These are phyloP conservation scores for Craterocephalus amniculus DNA, from an alignment of 2,797 vertebrate genomes.

Conservation along the genomic window DNA sequence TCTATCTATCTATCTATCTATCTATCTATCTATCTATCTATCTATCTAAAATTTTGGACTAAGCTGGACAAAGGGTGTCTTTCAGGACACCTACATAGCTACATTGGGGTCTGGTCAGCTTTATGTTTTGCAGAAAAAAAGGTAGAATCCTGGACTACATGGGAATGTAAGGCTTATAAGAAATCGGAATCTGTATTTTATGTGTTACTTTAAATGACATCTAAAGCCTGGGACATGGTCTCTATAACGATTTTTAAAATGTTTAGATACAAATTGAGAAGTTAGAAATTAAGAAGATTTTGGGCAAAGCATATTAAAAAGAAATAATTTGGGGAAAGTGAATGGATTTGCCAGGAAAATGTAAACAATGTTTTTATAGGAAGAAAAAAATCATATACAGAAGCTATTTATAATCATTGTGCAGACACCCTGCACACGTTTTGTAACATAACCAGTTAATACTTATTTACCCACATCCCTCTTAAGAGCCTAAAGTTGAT, in stretches of 20 bases:
- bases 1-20: too few relatives aligned
- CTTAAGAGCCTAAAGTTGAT: slow-evolving; percentile 15
- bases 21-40: too few relatives aligned
- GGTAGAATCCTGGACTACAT: slow-evolving; percentile 19
- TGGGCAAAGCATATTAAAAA: neutral
- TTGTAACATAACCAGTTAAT: slow-evolving; percentile 6
- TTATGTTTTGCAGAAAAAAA: slow-evolving; percentile 15
- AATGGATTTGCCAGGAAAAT: neutral
- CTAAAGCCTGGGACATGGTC: neutral
- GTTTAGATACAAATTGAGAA: neutral
- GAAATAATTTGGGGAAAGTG: neutral
- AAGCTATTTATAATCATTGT: slow-evolving; percentile 7
- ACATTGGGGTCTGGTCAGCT: slow-evolving; percentile 3
- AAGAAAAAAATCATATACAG: neutral
- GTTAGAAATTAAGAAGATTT: neutral
- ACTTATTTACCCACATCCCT: slow-evolving; percentile 18
- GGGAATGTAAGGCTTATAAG: slow-evolving; percentile 21
- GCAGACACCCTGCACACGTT: neutral
- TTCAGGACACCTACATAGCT: slow-evolving; percentile 15
- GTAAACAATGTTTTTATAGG: neutral
- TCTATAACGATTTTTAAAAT: neutral
- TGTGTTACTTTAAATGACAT: too few relatives aligned
- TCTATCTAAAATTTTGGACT: too few relatives aligned
- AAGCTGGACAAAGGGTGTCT: slow-evolving; percentile 6
- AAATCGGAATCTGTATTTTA: neutral